These are phyloP conservation scores for Cephalopholis sonnerati DNA, from an alignment of 2,113 vertebrate species.

Conservation along the genomic window DNA sequence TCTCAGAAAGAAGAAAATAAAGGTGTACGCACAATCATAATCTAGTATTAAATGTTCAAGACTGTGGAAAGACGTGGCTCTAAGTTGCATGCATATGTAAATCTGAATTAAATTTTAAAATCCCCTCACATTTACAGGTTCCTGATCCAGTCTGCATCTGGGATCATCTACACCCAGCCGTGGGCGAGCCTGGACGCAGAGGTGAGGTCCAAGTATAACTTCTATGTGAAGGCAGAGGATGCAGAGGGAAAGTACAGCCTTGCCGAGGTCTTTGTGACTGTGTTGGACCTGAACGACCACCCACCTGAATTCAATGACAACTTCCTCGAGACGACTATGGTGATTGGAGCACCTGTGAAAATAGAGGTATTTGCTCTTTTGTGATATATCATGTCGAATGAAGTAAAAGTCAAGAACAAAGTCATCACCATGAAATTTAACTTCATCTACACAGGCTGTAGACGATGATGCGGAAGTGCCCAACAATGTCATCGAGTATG, in stretches of 20 bases:
- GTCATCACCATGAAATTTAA: background rate
- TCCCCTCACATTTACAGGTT: conserved; percentile 84
- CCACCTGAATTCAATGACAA: conserved; percentile 93
- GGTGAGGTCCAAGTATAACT: conserved; percentile 92
- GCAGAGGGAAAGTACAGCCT: conserved; percentile 93
- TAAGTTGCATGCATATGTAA: background rate
- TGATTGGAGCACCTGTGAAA: conserved; percentile 93
- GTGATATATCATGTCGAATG: background rate
- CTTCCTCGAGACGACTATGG: conserved; percentile 94
- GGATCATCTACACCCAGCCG: conserved; percentile 95
- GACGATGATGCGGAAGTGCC: conserved; percentile 96
- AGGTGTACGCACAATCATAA: background rate
- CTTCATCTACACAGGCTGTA: conserved; percentile 85
- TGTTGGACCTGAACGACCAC: conserved; percentile 96
- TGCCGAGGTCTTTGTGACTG: conserved; percentile 94
- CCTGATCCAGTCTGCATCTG: conserved; percentile 91
- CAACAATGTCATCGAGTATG: conserved; percentile 97
- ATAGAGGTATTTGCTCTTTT: conserved; percentile 86
- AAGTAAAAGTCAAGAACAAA: background rate
- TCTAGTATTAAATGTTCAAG: background rate
- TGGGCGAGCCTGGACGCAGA: conserved; percentile 96
- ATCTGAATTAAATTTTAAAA: background rate
- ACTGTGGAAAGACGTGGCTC: background rate
- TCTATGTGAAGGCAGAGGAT: conserved; percentile 97
- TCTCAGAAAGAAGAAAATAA: background rate